phyloP scores from a whole-genome alignment of 2,888 invertebrate species.

The Strigamia crassipes region DNA sequence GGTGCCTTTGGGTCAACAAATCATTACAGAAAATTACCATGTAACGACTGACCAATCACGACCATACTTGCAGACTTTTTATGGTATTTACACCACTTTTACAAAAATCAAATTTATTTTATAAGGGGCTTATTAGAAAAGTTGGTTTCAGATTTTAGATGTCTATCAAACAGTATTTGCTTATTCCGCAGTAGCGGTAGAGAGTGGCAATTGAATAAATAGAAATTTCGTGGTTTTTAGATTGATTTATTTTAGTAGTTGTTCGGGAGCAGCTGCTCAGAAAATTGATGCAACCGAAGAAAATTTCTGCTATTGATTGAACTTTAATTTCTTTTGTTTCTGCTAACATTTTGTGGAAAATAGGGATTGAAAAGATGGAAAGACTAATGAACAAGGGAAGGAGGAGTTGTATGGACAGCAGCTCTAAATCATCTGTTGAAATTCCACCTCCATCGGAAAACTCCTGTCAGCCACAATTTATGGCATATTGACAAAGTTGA shows the following conservation, averaged over 20 bases:
- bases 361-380: not conserved
- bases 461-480: conserved; percentile 32
- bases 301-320: conserved; percentile 12
- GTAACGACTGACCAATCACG: too few species aligned
- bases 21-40: not conserved
- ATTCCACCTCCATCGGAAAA: conserved; percentile 32
- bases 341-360: not conserved
- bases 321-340: conserved; percentile 32
- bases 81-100: too few species aligned
- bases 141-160: too few species aligned
- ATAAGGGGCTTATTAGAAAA: too few species aligned
- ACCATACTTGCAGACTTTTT: too few species aligned
- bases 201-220: too few species aligned
- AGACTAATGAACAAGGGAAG: conserved; percentile 25
- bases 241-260: not conserved
- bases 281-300: not conserved
- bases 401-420: conserved; percentile 29
- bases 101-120: too few species aligned
- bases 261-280: not conserved
- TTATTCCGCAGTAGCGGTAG: too few species aligned
- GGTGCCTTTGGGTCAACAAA: conserved; percentile 21
- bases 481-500: conserved; percentile 36
- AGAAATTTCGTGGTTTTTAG: too few species aligned
- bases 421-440: conserved; percentile 37
- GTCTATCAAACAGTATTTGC: too few species aligned